Evolutionary conservation across 2,113 vertebrate species (phyloP), one percentile per base, ranked within the genome.

Genomic region (Ptilorrhoa leucosticta): DNA sequence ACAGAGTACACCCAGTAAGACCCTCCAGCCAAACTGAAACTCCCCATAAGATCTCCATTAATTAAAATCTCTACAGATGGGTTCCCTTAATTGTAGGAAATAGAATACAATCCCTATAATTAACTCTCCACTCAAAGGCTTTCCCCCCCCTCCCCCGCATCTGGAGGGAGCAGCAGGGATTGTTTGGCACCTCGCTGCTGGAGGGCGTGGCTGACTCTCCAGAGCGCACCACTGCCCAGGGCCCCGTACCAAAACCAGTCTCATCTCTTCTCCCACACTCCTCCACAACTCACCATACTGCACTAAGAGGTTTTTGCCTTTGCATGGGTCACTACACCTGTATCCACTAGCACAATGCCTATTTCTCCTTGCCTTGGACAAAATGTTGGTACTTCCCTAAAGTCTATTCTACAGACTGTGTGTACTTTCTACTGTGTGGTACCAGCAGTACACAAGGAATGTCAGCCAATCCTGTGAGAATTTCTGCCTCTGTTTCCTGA

Each of bases 51-150:
- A 48, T 93, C 65, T 93, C 56, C 39, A 24, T 93, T 97, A 96
- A 96, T 95, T 96, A 93, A 96, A 95, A 95, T 90, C 56, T 81
- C 76, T 92, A 51, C 85, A 94, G 83, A 92, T 96, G 85, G 72
- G 31, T 81, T 96, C 68, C 76, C 48, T 88, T 92, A 94, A 90
- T 92, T 92, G 83, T 90, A 87, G 88, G 68, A 96, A 96, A 66
- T 60, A 14, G 80, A 83, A 87, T 31, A 90, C 60, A 92, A 60
- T 68, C 82, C 64, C 68, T 90, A 28, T 95, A 96, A 95, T 95
- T 96, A 95, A 48, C 71, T 94, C 28, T 60, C 64, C 56, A 75
- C 22, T 93, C 79, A 78, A 94, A 88, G 85, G 51, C 60, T 77
- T 78, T 47, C 26, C 2, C 0, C 1, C 2, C 7, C 37, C 44